These are phyloP conservation scores for Choreutis nemorana DNA, from an alignment of 2,888 invertebrate genomes.

Conservation along the genomic window DNA sequence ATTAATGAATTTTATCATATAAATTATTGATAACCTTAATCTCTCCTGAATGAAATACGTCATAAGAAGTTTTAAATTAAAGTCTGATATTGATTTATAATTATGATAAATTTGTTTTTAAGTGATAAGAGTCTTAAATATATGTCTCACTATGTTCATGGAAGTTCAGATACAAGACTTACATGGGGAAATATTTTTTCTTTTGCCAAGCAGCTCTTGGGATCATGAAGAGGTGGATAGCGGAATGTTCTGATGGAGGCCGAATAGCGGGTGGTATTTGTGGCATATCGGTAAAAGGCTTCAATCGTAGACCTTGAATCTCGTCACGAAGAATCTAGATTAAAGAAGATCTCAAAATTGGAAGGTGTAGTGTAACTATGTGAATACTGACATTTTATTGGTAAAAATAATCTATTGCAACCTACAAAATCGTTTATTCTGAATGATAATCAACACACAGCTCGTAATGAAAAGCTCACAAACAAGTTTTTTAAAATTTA, in stretches of 20 bases:
- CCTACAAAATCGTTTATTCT: background rate
- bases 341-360: background rate
- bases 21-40: background rate
- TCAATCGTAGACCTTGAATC: conserved; percentile 33
- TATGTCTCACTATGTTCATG: too few species aligned
- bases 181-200: conserved; percentile 51
- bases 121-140: too few species aligned
- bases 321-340: conserved; percentile 39
- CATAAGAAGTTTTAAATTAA: background rate
- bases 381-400: background rate
- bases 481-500: too few species aligned
- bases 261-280: conserved; percentile 9
- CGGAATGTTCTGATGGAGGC: conserved; percentile 19
- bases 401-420: background rate
- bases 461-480: too few species aligned
- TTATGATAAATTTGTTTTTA: too few species aligned
- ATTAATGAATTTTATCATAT: too few species aligned
- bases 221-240: conserved; percentile 27
- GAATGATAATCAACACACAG: too few species aligned
- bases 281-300: conserved; percentile 34
- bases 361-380: background rate
- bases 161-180: conserved; percentile 11
- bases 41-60: background rate
- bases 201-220: conserved; percentile 17
- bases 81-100: too few species aligned